These are phyloP conservation scores for Falco naumanni DNA, from an alignment of 2,797 vertebrate species.

Conservation along the genomic window DNA sequence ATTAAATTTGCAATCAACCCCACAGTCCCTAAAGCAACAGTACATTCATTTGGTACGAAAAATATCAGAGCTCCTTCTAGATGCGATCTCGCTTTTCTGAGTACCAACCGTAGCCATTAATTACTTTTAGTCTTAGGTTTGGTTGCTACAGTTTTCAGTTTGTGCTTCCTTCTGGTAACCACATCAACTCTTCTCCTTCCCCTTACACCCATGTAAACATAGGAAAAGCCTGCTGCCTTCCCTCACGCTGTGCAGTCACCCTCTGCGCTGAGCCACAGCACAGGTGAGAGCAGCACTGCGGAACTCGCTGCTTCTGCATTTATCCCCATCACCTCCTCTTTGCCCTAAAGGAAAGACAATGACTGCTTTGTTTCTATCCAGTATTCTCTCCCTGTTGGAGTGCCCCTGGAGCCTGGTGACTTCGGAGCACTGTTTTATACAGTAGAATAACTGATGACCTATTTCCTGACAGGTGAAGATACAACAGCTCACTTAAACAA, in stretches of 20 bases:
- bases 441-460: not conserved
- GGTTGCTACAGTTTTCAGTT: not conserved
- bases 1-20: not conserved
- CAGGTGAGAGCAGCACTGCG: not conserved
- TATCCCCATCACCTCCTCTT: not conserved
- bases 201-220: not conserved
- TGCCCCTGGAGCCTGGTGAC: not conserved
- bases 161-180: not conserved
- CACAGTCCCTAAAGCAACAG: not conserved
- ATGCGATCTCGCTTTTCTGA: not conserved
- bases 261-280: not conserved
- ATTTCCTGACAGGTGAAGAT: not conserved
- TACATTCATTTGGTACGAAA: not conserved
- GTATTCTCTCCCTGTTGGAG: not conserved
- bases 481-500: not conserved
- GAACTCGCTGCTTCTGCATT: not conserved
- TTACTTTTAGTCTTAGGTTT: not conserved
- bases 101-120: not conserved
- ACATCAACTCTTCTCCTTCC: not conserved
- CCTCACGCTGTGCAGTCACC: no score
- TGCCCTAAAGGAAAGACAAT: not conserved
- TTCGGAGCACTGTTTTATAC: not conserved
- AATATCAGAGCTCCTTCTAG: not conserved
- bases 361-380: not conserved
- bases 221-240: not conserved